Base-by-base conservation (phyloP, 2,888 invertebrate genomes). In the Gymnoscelis rufifasciata region DNA sequence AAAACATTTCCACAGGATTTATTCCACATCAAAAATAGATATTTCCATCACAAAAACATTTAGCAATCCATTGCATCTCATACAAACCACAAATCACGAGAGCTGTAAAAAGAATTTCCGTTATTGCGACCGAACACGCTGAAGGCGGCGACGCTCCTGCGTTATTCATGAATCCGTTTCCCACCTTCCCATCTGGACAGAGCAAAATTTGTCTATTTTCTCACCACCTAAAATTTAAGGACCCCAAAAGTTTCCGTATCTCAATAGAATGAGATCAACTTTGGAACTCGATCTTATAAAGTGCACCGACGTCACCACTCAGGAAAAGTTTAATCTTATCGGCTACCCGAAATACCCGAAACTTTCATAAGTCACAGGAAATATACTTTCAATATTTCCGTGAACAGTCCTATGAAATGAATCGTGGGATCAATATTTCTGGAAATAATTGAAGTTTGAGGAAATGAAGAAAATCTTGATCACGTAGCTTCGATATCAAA, bases 401-500 rank as follows among this genome's bases (percentile, higher is more conserved):
- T 47, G 33, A 40, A 23, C 38, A 51, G 41, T 37, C 37, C 40
- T 38, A 19, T 33, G 11, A 19, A 42, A 38, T 41, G 6, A 47
- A 37, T 43, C 13, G 42, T 35, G 11, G 31, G 42, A 38, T 49
- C 43, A 36, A 47, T 19, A 51, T 47, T 47, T 40, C 43, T 28
- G 27, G 31, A 29, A 55, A 58, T 61, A 62, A 59, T 54, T 60
- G 51, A 58, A 61, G 52, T 52, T 56, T 56, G 62, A 71, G 64
- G 53, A 68, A 78, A 71, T 68, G 68, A 74, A 78, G 67, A 70
- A 62, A 74, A 73, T 76, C 76, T 78, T 78, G 78, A 83, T 76
- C 80, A 82, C 83, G 83, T 78, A 78, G 70, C 77, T 73, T 62
- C 66, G 72, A 78, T 83, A 82, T 78, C 76, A 75, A 71, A 77